Base-by-base conservation (phyloP, 2,113 vertebrate genomes). In the Heliornis fulica region DNA sequence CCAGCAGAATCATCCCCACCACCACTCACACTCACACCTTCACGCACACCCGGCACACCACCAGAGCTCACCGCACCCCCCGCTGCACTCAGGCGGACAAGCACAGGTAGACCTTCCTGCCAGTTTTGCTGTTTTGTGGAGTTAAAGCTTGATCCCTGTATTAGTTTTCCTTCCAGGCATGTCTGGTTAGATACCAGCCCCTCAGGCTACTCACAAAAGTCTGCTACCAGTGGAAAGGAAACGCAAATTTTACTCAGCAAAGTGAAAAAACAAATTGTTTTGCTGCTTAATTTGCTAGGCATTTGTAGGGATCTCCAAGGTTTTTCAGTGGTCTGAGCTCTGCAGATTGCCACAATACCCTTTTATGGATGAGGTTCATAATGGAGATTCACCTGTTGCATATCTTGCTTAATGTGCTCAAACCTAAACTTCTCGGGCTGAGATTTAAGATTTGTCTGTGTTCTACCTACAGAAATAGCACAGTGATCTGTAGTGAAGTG, bases 1-100 rank as follows among this genome's bases (percentile, higher is more conserved):
- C 98, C 99, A 99, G 97, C 99, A 99, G 88, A 98, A 97, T 78
- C 99, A 99, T 82, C 98, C 98, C 13, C 99, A 99, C 81, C 98
- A 98, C 71, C 99, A 99, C 97, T 99, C 99, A 93, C 99, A 99
- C 95, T 98, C 99, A 81, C 99, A 99, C 97, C 98, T 99, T 70
- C 99, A 98, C 0, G 70, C 98, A 4, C 98, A 99, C 97, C 98
- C 98, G 0, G 98, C 98, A 54, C 99, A 99, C 32, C 99, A 99
- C 95, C 99, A 99, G 98, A 99, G 98, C 83, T 99, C 99, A 8
- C 99, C 99, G 41, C 99, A 99, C 95, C 98, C 98, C 5, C 96
- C 98, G 45, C 97, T 99, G 98, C 99, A 99, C 98, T 98, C 99
- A 9, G 98, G 98, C 56, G 98, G 98, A 95, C 98, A 98, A 89